Evolutionary conservation across 2,113 vertebrate genomes (phyloP).

Genomic region (Raphicerus campestris): DNA sequence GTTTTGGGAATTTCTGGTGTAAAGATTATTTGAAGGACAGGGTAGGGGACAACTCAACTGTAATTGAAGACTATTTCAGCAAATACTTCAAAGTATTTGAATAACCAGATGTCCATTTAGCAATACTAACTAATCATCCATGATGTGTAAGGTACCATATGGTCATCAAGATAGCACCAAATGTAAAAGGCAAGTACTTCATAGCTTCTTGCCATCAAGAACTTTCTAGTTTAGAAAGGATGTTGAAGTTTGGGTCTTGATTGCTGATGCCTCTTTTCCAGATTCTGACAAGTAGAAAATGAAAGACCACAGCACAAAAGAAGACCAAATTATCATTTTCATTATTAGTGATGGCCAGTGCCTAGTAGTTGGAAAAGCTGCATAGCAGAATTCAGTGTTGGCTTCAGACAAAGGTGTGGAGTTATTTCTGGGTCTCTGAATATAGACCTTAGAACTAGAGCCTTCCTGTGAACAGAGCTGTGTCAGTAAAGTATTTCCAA

Average conservation of each 20-base stretch:
- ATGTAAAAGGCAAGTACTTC: not conserved
- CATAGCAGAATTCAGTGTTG: not conserved
- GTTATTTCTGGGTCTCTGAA: not conserved
- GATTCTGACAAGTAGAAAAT: not conserved
- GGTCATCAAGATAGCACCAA: not conserved
- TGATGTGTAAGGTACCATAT: not conserved
- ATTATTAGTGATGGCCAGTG: not conserved
- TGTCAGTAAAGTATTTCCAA: not conserved
- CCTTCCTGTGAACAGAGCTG: not conserved
- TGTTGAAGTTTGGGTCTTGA: not conserved
- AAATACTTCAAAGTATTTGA: not conserved
- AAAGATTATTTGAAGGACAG: conserved; percentile 8
- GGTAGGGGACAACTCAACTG: not conserved
- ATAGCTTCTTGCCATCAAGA: not conserved
- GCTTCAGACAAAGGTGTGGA: not conserved
- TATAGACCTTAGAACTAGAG: not conserved
- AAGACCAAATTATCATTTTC: not conserved
- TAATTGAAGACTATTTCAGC: conserved; percentile 3
- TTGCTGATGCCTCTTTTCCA: not conserved
- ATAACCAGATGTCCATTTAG: not conserved
- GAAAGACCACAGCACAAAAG: not conserved
- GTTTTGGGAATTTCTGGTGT: not conserved
- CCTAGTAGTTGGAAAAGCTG: not conserved
- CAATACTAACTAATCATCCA: not conserved
- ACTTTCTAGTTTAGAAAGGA: not conserved